phyloP scores from a whole-genome alignment of 2,113 vertebrate genomes.

The Martes martes region DNA sequence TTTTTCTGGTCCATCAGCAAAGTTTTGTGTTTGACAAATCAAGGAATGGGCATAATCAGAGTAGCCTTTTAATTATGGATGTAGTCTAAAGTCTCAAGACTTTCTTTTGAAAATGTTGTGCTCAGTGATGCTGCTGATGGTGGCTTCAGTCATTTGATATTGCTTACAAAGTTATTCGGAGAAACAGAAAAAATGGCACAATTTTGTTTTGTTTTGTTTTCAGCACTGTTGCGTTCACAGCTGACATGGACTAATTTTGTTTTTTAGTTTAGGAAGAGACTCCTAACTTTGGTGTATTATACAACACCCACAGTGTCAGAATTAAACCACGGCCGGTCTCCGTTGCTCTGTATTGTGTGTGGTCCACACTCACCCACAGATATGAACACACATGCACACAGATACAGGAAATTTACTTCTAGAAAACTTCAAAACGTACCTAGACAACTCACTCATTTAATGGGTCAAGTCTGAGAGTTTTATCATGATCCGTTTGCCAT shows the following conservation, averaged over 20 bases:
- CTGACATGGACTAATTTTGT: background rate
- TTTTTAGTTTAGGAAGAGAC: background rate
- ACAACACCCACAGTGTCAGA: background rate
- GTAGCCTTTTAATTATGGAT: conserved; percentile 16
- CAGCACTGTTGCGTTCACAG: background rate
- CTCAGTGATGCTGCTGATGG: background rate
- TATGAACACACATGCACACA: background rate
- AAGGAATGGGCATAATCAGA: background rate
- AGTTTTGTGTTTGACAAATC: conserved; percentile 49
- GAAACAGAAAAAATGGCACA: background rate
- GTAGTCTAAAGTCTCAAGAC: background rate
- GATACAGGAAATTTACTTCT: background rate
- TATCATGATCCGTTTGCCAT: conserved; percentile 10
- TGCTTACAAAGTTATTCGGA: background rate
- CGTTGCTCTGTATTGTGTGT: background rate
- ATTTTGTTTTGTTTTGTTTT: background rate
- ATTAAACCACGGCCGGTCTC: background rate
- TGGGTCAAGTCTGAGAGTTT: conserved; percentile 17
- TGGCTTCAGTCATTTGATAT: background rate
- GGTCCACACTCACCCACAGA: background rate
- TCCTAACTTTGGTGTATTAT: background rate
- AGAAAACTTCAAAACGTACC: conserved; percentile 3
- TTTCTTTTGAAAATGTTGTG: background rate
- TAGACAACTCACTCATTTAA: background rate
- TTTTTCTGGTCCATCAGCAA: conserved; percentile 7